Conservation (phyloP, 2,113 vertebrate species). For the Notothenia coriiceps region DNA sequence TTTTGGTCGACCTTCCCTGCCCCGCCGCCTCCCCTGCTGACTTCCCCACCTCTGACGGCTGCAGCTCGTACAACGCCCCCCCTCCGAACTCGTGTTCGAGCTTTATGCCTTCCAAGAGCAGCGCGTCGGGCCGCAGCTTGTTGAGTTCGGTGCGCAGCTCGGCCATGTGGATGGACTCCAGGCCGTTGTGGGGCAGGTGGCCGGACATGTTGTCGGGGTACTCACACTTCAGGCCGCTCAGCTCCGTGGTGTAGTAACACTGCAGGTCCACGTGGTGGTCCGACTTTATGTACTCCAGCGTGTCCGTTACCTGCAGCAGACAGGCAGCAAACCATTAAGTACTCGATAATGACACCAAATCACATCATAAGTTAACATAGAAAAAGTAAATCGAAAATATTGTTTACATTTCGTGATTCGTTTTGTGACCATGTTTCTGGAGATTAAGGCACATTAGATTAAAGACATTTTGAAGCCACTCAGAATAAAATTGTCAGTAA, state of each 20-base stretch:
- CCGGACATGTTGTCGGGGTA: conserved; percentile 68
- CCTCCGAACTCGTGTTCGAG: conserved; percentile 74
- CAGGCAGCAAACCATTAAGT: neutral
- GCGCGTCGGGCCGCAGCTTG: conserved; percentile 83
- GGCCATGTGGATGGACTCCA: conserved; percentile 88
- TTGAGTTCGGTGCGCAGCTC: conserved; percentile 86
- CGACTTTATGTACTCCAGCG: conserved; percentile 85
- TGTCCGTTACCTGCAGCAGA: conserved; percentile 79
- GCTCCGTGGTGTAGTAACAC: conserved; percentile 83
- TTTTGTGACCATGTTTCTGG: too few relatives aligned
- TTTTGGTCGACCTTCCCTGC: conserved; percentile 48
- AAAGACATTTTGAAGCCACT: too few relatives aligned
- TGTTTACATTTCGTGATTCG: too few relatives aligned
- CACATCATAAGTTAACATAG: too few relatives aligned
- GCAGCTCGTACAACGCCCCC: conserved; percentile 74
- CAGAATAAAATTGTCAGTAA: too few relatives aligned
- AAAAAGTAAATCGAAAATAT: too few relatives aligned
- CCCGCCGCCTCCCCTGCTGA: neutral
- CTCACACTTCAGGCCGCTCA: conserved; percentile 74
- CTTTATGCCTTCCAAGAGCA: conserved; percentile 78
- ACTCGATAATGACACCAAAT: too few relatives aligned
- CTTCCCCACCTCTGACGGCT: neutral
- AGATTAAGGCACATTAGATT: too few relatives aligned
- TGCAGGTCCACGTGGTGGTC: conserved; percentile 85
- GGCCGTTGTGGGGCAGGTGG: conserved; percentile 77